Percentiles rank a stretch among this genome's conserved stretches.
These are phyloP conservation scores for Blennius ocellaris DNA, from an alignment of 2,113 vertebrate genomes.

Conservation along the genomic window DNA sequence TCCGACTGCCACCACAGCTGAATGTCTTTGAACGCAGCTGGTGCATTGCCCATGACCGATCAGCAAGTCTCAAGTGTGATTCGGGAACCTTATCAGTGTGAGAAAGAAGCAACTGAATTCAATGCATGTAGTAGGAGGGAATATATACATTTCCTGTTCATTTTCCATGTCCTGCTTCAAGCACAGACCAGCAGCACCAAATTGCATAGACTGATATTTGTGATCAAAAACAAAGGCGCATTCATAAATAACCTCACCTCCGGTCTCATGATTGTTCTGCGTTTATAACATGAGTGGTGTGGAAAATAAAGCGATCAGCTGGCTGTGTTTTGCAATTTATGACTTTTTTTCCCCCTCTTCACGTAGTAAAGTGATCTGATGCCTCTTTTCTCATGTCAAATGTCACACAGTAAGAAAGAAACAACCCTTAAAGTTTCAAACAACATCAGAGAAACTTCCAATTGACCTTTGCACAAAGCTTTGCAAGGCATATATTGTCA, in stretches of 20 bases:
- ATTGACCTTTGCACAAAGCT: slow-evolving; percentile 77
- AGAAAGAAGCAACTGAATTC: slow-evolving; percentile 22
- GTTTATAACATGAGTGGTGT: slow-evolving; percentile 7
- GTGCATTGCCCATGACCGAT: slow-evolving; percentile 50
- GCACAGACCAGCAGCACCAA: slow-evolving; percentile 7
- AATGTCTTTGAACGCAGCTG: slow-evolving; percentile 63
- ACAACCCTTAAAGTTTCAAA: slow-evolving; percentile 66
- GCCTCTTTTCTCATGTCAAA: slow-evolving; percentile 21
- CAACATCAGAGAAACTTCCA: slow-evolving; percentile 66
- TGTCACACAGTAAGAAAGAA: slow-evolving; percentile 41
- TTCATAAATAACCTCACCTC: slow-evolving; percentile 32
- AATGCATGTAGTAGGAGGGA: neutral
- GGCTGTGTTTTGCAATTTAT: slow-evolving; percentile 17
- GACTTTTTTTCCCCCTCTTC: slow-evolving; percentile 25
- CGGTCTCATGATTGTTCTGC: slow-evolving; percentile 39
- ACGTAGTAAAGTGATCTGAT: slow-evolving; percentile 31
- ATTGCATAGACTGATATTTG: slow-evolving; percentile 28
- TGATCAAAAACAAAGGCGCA: too few relatives aligned
- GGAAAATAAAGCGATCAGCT: slow-evolving; percentile 40
- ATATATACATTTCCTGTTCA: slow-evolving; percentile 28
- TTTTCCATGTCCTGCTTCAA: slow-evolving; percentile 30
- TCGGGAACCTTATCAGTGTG: slow-evolving; percentile 37
- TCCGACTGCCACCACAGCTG: slow-evolving; percentile 54
- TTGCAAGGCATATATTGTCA: slow-evolving; percentile 73
- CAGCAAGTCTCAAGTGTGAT: slow-evolving; percentile 52